Percentiles rank a stretch among this genome's conserved stretches.
Evolutionary conservation across 2,888 invertebrate species (phyloP).

Genomic region (Phaedon cochleariae): DNA sequence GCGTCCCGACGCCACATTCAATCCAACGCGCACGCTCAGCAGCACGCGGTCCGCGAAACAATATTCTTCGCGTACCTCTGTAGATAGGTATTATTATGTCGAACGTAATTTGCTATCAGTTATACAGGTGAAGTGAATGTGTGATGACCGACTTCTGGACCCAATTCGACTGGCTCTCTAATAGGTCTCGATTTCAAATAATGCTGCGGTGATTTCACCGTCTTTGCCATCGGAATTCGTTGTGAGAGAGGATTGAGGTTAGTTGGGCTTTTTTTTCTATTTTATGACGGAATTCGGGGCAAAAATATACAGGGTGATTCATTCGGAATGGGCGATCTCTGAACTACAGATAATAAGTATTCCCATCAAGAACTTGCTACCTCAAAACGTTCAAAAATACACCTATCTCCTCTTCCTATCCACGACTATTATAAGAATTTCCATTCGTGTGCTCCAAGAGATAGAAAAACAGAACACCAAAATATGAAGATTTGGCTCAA

Average conservation of each 20-base stretch:
- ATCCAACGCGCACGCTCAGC: background rate
- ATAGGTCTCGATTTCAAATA: conserved; percentile 19
- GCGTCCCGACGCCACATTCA: background rate
- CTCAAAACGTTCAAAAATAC: too few species aligned
- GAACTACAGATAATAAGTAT: too few species aligned
- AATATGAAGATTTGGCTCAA: too few species aligned
- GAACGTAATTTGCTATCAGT: conserved; percentile 31
- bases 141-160: conserved; percentile 33
- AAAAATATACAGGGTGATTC: too few species aligned
- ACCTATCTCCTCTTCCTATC: too few species aligned
- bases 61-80: conserved; percentile 8
- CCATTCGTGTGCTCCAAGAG: too few species aligned
- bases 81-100: too few species aligned
- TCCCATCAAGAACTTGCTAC: too few species aligned
- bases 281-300: background rate
- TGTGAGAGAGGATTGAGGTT: conserved; percentile 31
- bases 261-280: conserved; percentile 21
- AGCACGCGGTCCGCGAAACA: background rate
- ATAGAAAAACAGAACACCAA: too few species aligned
- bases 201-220: conserved; percentile 26
- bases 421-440: too few species aligned
- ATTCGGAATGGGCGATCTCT: too few species aligned
- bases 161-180: conserved; percentile 27
- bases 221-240: conserved; percentile 25
- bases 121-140: conserved; percentile 32